Conservation (phyloP, 2,113 vertebrate genomes). For the Leptosomus discolor region DNA sequence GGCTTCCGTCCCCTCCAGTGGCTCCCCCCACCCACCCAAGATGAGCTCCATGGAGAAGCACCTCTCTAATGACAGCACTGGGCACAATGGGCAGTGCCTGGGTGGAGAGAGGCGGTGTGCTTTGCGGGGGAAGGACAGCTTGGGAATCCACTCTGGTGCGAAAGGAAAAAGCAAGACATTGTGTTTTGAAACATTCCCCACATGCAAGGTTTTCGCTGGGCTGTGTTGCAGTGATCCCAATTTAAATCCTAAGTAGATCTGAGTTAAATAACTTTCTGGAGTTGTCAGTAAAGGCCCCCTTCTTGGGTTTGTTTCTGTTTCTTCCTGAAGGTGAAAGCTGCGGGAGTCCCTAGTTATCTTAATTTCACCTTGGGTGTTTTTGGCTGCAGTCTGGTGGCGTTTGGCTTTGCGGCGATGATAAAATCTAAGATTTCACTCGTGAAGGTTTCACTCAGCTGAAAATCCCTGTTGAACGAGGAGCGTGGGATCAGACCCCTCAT, state of each 20-base stretch:
- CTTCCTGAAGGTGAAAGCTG: background rate
- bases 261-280: background rate
- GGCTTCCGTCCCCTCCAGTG: background rate
- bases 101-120: background rate
- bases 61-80: background rate
- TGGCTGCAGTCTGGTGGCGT: background rate
- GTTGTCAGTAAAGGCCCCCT: background rate
- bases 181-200: background rate
- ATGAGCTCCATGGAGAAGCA: fast-evolving
- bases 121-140: background rate
- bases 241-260: background rate
- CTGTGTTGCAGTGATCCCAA: background rate
- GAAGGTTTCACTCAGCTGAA: background rate
- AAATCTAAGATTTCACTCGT: background rate
- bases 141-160: background rate
- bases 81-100: fast-evolving
- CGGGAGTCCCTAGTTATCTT: background rate
- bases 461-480: background rate
- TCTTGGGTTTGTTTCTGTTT: background rate
- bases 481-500: background rate
- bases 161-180: fast-evolving
- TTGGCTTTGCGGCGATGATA: background rate
- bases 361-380: background rate
- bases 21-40: background rate
- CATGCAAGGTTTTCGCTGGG: background rate